Evolutionary conservation across 2,797 vertebrate species (phyloP), one percentile per base, ranked within the genome.

Genomic region (Echeneis naucrates): DNA sequence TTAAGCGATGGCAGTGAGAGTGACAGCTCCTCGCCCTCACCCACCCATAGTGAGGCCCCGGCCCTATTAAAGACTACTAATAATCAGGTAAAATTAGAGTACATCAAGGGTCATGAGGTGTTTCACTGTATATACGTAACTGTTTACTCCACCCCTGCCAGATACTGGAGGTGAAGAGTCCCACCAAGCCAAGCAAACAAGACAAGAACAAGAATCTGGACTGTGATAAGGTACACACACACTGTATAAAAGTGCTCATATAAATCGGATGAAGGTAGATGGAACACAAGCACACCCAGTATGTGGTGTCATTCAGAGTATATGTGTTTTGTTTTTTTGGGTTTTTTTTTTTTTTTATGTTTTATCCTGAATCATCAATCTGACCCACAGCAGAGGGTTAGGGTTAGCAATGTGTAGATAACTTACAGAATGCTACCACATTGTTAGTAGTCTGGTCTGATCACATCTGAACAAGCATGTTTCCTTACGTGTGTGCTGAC

Each of bases 1-100:
- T 91, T 98, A 88, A 99, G 97, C 80, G 96, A 98, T 5, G 98
- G 97, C 90, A 98, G 96, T 8, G 96, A 97, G 76, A 98, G 96
- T 77, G 97, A 98, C 90, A 96, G 95, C 91, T 97, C 96, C 55
- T 90, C 94, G 30, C 96, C 96, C 19, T 97, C 96, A 1, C 93
- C 95, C 0, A 91, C 93, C 44, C 94, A 90, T n/a, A 89, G 87
- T 3, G 96, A 98, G 27, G 92, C 95, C 65, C 94, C 95, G 0
- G 88, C 96, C 24, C 87, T 96, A 83, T 65, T 98, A 88, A 98
- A 98, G 94, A 93, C 95, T 72, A 95, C 75, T 92, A 97, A 86
- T 85, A 97, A 94, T 92, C 97, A 98, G 96, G 98, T 99, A 92
- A 87, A 72, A 27, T 24, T 0, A 42, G 27, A 14, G 33, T 4